Percentiles rank a stretch among this genome's conserved stretches.
Conservation (phyloP, 2,797 vertebrate genomes). For the Enteromius paludinosus region DNA sequence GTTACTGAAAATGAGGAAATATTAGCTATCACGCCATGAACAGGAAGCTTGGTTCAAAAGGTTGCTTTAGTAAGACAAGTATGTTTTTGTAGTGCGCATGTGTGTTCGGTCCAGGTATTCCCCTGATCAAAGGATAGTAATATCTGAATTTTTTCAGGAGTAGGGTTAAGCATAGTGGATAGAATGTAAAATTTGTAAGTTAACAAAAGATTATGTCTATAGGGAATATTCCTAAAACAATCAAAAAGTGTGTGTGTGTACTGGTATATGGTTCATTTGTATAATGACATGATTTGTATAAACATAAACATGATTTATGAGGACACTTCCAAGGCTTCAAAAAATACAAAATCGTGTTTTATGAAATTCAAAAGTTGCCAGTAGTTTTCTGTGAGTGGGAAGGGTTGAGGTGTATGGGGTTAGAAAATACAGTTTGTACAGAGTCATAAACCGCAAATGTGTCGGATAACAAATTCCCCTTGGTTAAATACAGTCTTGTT, state of each 20-base stretch:
- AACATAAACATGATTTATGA: too few relatives aligned
- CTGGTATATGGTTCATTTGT: too few relatives aligned
- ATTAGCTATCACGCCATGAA: conserved; percentile 7
- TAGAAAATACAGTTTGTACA: too few relatives aligned
- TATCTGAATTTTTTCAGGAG: not conserved
- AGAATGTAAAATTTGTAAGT: not conserved
- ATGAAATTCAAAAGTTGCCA: too few relatives aligned
- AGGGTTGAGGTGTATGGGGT: too few relatives aligned
- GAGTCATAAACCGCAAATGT: not conserved
- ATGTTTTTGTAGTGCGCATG: not conserved
- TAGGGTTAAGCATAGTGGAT: not conserved
- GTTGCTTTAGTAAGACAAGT: not conserved
- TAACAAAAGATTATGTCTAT: too few relatives aligned
- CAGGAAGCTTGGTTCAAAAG: not conserved
- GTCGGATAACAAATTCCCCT: not conserved
- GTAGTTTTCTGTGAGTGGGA: too few relatives aligned
- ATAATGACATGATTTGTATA: too few relatives aligned
- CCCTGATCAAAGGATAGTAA: not conserved
- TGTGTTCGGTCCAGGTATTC: not conserved
- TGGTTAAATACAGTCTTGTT: not conserved
- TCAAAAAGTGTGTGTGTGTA: not conserved
- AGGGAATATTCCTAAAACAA: too few relatives aligned
- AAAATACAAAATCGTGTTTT: too few relatives aligned
- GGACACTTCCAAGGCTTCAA: too few relatives aligned
- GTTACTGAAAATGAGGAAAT: not conserved